Evolutionary conservation across 2,888 invertebrate genomes (phyloP).

Genomic region (Imbricaverruca yamaguchii): DNA sequence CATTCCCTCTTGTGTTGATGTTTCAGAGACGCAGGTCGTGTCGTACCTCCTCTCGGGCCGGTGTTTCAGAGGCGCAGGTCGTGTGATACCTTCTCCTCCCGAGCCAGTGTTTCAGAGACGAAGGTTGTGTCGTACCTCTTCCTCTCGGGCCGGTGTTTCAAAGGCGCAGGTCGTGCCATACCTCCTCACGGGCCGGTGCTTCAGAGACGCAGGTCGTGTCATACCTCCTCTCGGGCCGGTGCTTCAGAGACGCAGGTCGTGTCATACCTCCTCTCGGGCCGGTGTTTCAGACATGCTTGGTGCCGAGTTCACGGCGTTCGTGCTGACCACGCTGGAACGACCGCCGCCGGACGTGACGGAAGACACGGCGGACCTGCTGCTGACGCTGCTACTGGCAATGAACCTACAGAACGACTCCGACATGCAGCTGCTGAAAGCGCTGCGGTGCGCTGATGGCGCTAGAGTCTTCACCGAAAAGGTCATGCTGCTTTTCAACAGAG

Average conservation of each 20-base stretch:
- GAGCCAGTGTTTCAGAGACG: no score
- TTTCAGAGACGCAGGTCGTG: no score
- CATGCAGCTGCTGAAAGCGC: slow-evolving; percentile 40
- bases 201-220: no score
- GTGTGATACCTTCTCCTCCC: no score
- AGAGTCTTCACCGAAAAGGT: slow-evolving; percentile 88
- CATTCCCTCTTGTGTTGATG: background rate
- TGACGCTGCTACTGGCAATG: slow-evolving; percentile 75
- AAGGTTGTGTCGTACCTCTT: no score
- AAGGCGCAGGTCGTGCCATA: no score
- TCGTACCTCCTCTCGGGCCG: slow-evolving; percentile 16
- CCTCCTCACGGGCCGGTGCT: no score
- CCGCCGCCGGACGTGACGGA: slow-evolving; percentile 75
- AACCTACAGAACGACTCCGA: slow-evolving; percentile 67
- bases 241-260: no score
- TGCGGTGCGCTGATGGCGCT: slow-evolving; percentile 50
- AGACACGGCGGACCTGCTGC: slow-evolving; percentile 53
- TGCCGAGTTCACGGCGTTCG: slow-evolving; percentile 66
- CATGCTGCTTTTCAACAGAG: slow-evolving; percentile 75
- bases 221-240: slow-evolving; percentile 19
- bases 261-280: slow-evolving; percentile 18
- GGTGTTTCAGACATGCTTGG: slow-evolving; percentile 67
- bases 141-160: no score
- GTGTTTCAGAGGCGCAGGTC: slow-evolving; percentile 59
- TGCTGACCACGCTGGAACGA: slow-evolving; percentile 67